Evolutionary conservation across 2,888 invertebrate genomes (phyloP).

Genomic region (Sabellastarte sp.): DNA sequence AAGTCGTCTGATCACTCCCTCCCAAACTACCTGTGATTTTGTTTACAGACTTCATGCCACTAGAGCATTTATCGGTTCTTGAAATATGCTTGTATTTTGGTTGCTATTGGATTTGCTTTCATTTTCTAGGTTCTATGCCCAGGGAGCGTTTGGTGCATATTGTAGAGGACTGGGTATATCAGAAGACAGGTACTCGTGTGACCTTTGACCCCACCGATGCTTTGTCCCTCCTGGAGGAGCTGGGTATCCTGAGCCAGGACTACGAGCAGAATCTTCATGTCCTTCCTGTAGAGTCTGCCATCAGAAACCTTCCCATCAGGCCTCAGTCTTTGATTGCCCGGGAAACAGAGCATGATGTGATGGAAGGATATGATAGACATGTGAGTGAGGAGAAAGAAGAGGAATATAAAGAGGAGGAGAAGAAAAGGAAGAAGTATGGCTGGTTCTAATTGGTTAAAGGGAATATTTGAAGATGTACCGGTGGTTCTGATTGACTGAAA

Average conservation of each 20-base stretch:
- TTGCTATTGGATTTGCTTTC: too few species aligned
- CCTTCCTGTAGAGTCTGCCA: constrained; percentile 45
- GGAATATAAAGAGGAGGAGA: constrained; percentile 44
- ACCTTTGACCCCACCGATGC: constrained; percentile 47
- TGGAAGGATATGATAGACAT: constrained; percentile 51
- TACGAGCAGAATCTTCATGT: constrained; percentile 41
- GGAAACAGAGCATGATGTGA: constrained; percentile 40
- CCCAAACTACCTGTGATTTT: too few species aligned
- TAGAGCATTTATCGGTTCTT: too few species aligned
- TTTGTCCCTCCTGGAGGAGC: constrained; percentile 36
- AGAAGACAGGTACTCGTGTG: constrained; percentile 38
- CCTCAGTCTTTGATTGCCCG: constrained; percentile 41
- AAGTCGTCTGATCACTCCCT: too few species aligned
- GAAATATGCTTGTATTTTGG: too few species aligned
- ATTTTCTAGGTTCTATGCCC: too few species aligned
- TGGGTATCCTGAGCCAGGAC: constrained; percentile 43
- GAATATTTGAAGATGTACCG: too few species aligned
- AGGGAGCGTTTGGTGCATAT: constrained; percentile 40
- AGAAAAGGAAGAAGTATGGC: constrained; percentile 38
- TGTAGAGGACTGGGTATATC: constrained; percentile 46
- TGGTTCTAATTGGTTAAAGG: too few species aligned
- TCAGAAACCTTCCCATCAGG: constrained; percentile 44
- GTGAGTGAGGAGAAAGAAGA: constrained; percentile 43
- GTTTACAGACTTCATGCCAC: too few species aligned
- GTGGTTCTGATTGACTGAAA: too few species aligned